These are phyloP conservation scores for Brassicogethes aeneus DNA, from an alignment of 2,888 invertebrate species.

Conservation along the genomic window DNA sequence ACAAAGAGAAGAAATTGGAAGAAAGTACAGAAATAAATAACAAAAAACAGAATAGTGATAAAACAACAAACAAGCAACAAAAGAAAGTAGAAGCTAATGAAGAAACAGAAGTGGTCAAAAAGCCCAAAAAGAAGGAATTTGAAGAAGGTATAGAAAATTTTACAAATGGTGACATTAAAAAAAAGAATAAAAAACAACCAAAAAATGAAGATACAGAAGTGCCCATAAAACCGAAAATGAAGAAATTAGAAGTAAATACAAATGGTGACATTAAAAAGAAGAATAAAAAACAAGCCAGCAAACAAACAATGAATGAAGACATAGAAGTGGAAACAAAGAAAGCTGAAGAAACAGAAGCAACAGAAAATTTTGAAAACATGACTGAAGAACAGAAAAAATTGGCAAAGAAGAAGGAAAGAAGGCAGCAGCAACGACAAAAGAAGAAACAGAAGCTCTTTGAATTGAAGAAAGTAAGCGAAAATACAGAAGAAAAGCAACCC, in stretches of 20 bases:
- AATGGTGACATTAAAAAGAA: constrained; percentile 9
- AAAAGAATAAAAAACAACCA: constrained; percentile 3
- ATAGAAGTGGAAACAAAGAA: constrained; percentile 1
- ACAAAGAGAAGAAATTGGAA: constrained; percentile 7
- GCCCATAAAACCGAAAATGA: constrained; percentile 1
- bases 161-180: constrained; percentile 9
- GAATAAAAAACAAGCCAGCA: constrained; percentile 6
- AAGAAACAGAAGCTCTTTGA: constrained; percentile 1
- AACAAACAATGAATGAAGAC: neutral
- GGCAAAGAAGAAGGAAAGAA: constrained; percentile 2
- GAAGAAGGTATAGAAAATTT: constrained; percentile 10
- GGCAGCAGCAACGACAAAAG: constrained; percentile 8
- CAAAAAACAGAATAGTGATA: constrained; percentile 7
- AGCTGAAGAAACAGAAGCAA: constrained; percentile 6
- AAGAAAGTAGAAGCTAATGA: constrained; percentile 1
- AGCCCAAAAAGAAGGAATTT: neutral
- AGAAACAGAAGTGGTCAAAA: constrained; percentile 1
- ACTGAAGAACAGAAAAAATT: constrained; percentile 11
- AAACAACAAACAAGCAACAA: too few relatives aligned
- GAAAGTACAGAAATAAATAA: constrained; percentile 7
- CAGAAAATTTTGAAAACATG: constrained; percentile 6
- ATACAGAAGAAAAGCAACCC: constrained; percentile 10
- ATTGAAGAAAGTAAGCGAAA: constrained; percentile 5
- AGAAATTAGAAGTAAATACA: constrained; percentile 7
- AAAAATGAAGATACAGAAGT: neutral